phyloP scores from a whole-genome alignment of 1,140 invertebrate genomes.

The Teleogryllus occipitalis region DNA sequence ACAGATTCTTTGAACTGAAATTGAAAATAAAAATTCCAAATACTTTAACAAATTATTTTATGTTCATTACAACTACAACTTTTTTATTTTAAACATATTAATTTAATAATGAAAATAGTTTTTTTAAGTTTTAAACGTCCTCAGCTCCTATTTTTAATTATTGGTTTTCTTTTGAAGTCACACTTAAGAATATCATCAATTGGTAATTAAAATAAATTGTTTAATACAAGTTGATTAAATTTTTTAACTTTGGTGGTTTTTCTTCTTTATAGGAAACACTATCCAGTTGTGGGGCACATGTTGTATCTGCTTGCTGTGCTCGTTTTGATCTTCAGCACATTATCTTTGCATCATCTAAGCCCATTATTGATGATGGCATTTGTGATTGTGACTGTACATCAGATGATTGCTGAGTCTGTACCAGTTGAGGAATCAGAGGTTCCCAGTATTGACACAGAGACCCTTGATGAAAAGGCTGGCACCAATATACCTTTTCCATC shows the following conservation, averaged over 20 bases:
- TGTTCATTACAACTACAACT: too few relatives aligned
- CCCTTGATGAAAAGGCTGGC: too few relatives aligned
- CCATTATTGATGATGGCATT: constrained; percentile 8
- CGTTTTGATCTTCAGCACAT: background rate
- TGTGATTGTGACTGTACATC: constrained; percentile 2
- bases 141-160: background rate
- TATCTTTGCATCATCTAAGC: constrained; percentile 17
- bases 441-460: too few relatives aligned
- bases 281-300: background rate
- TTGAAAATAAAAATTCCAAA: background rate
- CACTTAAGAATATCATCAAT: background rate
- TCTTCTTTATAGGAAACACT: constrained; percentile 16
- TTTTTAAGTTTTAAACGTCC: too few relatives aligned
- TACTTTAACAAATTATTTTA: too few relatives aligned
- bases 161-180: background rate
- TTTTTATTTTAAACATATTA: too few relatives aligned
- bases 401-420: background rate
- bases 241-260: background rate
- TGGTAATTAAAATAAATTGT: background rate
- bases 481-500: too few relatives aligned
- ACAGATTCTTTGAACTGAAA: background rate
- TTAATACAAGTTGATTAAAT: background rate
- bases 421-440: too few relatives aligned
- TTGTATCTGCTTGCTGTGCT: constrained; percentile 10
- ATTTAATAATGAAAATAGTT: too few relatives aligned